Percentiles rank a stretch among this genome's conserved stretches.
Evolutionary conservation across 2,888 invertebrate genomes (phyloP).

Genomic region (Meandrusa payeni): DNA sequence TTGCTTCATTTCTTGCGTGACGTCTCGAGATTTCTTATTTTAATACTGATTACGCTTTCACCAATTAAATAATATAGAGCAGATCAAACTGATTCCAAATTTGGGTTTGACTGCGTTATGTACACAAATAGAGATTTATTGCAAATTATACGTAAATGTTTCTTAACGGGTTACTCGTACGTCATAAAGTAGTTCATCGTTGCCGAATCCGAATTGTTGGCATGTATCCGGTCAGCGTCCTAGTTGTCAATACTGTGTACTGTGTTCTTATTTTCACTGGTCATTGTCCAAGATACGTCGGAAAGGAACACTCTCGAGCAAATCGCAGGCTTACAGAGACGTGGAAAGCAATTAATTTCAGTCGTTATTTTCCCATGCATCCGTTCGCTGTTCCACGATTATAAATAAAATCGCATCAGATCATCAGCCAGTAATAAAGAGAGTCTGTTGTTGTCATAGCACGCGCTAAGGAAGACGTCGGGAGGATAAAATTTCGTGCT

Average conservation of each 20-base stretch:
- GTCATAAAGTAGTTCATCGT: slow-evolving; percentile 28
- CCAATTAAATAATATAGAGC: too few species aligned
- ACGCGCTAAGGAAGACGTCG: background rate
- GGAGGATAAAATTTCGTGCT: too few species aligned
- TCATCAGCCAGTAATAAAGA: slow-evolving; percentile 39
- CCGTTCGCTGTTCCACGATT: slow-evolving; percentile 57
- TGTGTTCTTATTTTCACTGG: slow-evolving; percentile 72
- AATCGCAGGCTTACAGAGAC: slow-evolving; percentile 48
- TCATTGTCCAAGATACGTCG: slow-evolving; percentile 74
- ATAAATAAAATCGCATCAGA: slow-evolving; percentile 53
- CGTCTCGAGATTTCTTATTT: too few species aligned
- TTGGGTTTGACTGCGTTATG: too few species aligned
- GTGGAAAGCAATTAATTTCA: slow-evolving; percentile 68
- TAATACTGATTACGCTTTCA: too few species aligned
- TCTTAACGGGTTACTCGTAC: too few species aligned
- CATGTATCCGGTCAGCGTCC: slow-evolving; percentile 70
- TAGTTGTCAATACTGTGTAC: slow-evolving; percentile 68
- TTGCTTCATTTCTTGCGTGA: too few species aligned
- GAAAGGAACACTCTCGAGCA: slow-evolving; percentile 44
- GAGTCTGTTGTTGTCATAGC: slow-evolving; percentile 16
- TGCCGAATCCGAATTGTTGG: slow-evolving; percentile 55
- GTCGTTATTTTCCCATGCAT: slow-evolving; percentile 57
- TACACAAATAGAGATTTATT: too few species aligned
- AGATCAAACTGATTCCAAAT: too few species aligned
- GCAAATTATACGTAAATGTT: too few species aligned